Percentiles rank a stretch among this genome's conserved stretches.
phyloP scores from a whole-genome alignment of 2,797 vertebrate genomes.

The Propithecus perrieri region DNA sequence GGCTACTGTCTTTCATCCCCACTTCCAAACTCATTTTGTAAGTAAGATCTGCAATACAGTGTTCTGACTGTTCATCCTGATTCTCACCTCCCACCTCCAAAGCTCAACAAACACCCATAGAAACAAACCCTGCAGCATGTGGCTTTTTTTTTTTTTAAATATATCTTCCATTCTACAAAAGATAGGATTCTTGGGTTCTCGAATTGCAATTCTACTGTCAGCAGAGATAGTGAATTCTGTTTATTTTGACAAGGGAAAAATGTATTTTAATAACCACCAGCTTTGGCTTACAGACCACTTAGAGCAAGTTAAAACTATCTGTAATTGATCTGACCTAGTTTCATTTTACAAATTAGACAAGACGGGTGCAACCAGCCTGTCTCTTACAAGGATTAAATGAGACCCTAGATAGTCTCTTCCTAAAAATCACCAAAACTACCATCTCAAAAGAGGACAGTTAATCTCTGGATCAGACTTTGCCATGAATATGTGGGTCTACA shows the following conservation, averaged over 20 bases:
- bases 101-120: background rate
- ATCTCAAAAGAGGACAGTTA: constrained; percentile 51
- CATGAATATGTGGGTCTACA: constrained; percentile 28
- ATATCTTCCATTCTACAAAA: background rate
- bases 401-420: constrained; percentile 6
- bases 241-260: constrained; percentile 45
- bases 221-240: background rate
- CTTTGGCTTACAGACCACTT: background rate
- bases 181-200: background rate
- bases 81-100: background rate
- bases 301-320: constrained; percentile 30
- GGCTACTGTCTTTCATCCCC: background rate
- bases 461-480: constrained; percentile 53
- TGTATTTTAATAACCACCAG: constrained; percentile 20
- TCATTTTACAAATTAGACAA: constrained; percentile 67
- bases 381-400: constrained; percentile 65
- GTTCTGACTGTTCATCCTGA: background rate
- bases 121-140: background rate
- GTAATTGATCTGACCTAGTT: constrained; percentile 61
- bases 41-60: background rate
- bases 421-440: constrained; percentile 60
- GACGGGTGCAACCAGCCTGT: constrained; percentile 33
- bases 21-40: background rate
- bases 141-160: background rate
- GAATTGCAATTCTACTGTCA: background rate